phyloP scores from a whole-genome alignment of 1,140 invertebrate genomes.

The Hyposmocoma kahamanoa region DNA sequence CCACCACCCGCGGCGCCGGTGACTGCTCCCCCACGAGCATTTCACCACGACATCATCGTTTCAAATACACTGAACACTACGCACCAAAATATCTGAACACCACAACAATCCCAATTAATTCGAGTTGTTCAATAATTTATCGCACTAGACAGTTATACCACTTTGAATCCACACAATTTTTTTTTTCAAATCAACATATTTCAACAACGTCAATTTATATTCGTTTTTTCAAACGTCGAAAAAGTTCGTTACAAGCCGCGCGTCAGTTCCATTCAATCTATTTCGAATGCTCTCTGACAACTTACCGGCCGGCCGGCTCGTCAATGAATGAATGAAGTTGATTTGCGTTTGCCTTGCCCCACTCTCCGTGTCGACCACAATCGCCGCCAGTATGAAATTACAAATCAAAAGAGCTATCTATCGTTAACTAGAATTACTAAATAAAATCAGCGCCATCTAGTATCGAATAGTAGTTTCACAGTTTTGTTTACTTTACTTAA shows the following conservation, averaged over 20 bases:
- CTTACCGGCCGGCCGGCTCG: slow-evolving; percentile 39
- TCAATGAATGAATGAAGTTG: slow-evolving; percentile 53
- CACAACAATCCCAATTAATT: slow-evolving; percentile 20
- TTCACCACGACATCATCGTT: slow-evolving; percentile 48
- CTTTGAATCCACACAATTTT: neutral
- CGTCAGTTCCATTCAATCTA: slow-evolving; percentile 28
- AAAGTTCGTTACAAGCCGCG: slow-evolving; percentile 54
- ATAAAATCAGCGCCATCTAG: slow-evolving; percentile 28
- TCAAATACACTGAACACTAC: too few species aligned
- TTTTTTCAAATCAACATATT: slow-evolving; percentile 33
- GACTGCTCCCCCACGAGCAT: slow-evolving; percentile 68
- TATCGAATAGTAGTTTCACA: slow-evolving; percentile 18
- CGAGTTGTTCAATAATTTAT: slow-evolving; percentile 9
- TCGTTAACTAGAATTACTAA: slow-evolving; percentile 2
- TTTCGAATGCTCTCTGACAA: slow-evolving; percentile 6
- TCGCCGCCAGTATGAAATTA: too few species aligned
- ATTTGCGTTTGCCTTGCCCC: slow-evolving; percentile 33
- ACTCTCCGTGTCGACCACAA: slow-evolving; percentile 19
- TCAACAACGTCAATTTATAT: slow-evolving; percentile 52
- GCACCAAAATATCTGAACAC: slow-evolving; percentile 24
- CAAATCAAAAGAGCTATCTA: slow-evolving; percentile 5
- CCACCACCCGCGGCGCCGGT: slow-evolving; percentile 67
- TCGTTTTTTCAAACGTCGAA: slow-evolving; percentile 50
- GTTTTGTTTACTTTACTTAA: too few species aligned
- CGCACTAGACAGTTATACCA: neutral